Conservation (phyloP, 2,888 invertebrate genomes). For the Amaurobius ferox region DNA sequence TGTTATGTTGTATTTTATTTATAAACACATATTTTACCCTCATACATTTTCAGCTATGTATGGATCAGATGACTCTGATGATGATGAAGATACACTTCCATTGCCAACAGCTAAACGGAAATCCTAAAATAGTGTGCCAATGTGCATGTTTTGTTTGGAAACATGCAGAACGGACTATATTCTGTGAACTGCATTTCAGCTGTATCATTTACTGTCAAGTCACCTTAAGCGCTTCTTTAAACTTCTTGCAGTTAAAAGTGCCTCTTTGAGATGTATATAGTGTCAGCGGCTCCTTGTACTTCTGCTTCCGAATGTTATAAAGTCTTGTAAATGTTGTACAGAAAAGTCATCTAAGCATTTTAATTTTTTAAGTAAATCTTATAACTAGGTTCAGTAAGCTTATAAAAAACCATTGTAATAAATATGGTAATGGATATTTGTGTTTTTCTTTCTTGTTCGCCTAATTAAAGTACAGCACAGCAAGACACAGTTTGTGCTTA, state of each 20-base stretch:
- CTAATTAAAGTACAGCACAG: too few species aligned
- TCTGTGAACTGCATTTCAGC: slow-evolving; percentile 7
- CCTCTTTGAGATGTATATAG: slow-evolving; percentile 1
- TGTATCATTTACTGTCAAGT: slow-evolving; percentile 11
- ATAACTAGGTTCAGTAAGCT: neutral
- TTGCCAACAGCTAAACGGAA: slow-evolving; percentile 12
- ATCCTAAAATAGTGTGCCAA: neutral
- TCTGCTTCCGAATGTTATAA: neutral
- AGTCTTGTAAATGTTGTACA: slow-evolving; percentile 2
- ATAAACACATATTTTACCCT: too few species aligned
- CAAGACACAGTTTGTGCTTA: too few species aligned
- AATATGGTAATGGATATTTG: neutral
- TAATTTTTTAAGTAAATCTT: too few species aligned
- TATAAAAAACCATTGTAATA: neutral
- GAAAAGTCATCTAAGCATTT: too few species aligned
- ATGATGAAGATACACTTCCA: slow-evolving; percentile 38
- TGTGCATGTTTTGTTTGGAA: neutral
- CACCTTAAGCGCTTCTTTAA: slow-evolving; percentile 8
- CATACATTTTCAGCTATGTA: slow-evolving; percentile 49
- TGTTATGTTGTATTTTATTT: too few species aligned
- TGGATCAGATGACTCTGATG: slow-evolving; percentile 67
- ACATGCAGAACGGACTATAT: neutral
- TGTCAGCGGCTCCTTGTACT: neutral
- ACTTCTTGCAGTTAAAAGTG: neutral
- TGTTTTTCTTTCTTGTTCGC: too few species aligned